These are phyloP conservation scores for Gisinianus flammeolus DNA, from an alignment of 2,888 invertebrate genomes.

Conservation along the genomic window DNA sequence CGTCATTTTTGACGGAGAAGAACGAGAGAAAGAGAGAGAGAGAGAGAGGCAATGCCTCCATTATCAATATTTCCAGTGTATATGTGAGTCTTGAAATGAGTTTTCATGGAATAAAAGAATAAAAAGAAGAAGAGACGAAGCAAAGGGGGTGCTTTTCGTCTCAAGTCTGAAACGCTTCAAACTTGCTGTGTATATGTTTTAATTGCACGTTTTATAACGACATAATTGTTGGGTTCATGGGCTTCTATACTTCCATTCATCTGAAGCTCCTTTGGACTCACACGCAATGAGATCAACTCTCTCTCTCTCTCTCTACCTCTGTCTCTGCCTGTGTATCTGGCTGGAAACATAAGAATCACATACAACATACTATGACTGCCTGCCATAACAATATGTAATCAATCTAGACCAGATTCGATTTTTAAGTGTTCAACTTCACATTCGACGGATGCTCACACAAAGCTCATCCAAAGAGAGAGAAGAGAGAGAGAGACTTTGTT, in stretches of 20 bases:
- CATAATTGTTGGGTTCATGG: conserved; percentile 33
- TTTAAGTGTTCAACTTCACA: conserved; percentile 23
- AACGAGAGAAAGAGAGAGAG: neutral
- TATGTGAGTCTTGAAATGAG: neutral
- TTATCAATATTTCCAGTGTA: neutral
- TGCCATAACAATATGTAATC: neutral
- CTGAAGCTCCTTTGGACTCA: neutral
- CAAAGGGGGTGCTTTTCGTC: neutral
- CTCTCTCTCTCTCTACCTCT: too few species aligned
- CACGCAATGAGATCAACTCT: conserved; percentile 9
- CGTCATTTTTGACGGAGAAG: conserved; percentile 10
- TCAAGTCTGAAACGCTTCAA: neutral
- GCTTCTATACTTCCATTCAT: conserved; percentile 7
- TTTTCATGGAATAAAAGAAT: neutral
- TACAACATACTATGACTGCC: neutral
- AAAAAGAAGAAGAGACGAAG: neutral
- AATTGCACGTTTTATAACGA: conserved; percentile 30
- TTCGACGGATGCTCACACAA: neutral
- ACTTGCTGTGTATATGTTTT: conserved; percentile 15
- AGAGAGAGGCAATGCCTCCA: neutral
- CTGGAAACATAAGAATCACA: neutral
- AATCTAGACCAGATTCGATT: conserved; percentile 16
- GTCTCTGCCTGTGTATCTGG: too few species aligned
- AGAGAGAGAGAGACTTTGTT: too few species aligned
- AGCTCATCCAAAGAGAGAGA: neutral